phyloP scores from a whole-genome alignment of 2,113 vertebrate species.

The Fulmarus glacialis region DNA sequence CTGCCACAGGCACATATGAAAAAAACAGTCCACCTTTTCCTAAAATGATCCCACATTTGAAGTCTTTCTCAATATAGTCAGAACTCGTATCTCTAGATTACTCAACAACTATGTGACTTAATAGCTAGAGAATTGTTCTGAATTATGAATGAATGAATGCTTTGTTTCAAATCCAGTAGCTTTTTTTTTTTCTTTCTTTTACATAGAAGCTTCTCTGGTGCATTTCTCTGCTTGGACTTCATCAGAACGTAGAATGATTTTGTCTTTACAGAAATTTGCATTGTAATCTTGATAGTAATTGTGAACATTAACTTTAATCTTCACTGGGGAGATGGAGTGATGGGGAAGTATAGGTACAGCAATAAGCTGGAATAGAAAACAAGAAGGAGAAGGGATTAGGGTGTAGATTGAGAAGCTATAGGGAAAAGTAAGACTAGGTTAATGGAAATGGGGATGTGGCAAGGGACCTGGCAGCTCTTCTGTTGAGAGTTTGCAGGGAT shows the following conservation, averaged over 20 bases:
- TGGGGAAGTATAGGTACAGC: neutral
- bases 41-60: neutral
- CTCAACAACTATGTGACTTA: neutral
- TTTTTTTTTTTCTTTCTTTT: neutral
- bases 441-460: neutral
- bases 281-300: neutral
- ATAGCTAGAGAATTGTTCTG: neutral
- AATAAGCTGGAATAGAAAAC: neutral
- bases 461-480: neutral
- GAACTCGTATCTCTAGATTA: neutral
- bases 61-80: neutral
- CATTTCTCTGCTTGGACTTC: neutral
- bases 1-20: neutral
- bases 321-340: neutral
- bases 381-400: neutral
- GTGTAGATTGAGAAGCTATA: neutral
- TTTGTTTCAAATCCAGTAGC: neutral
- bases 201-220: neutral
- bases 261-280: neutral
- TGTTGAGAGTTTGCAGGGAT: neutral
- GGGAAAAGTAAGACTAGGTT: neutral
- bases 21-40: neutral
- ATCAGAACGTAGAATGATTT: neutral
- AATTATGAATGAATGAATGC: neutral
- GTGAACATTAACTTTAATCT: neutral